Conservation (phyloP, 1,140 invertebrate genomes). For the Phocides pigmalion region DNA sequence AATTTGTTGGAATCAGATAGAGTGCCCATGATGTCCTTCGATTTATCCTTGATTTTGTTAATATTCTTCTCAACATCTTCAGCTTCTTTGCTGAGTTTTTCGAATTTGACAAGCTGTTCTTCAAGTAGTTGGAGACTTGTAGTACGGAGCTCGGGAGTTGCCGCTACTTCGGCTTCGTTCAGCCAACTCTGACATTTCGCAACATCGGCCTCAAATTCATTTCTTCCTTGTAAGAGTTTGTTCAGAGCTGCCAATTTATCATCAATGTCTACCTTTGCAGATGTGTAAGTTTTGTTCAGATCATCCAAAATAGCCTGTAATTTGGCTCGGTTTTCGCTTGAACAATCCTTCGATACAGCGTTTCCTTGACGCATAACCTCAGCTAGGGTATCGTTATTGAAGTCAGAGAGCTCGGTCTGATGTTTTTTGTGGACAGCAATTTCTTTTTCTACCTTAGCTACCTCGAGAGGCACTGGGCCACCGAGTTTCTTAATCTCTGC, state of each 20-base stretch:
- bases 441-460: slow-evolving; percentile 90
- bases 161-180: slow-evolving; percentile 93
- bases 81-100: slow-evolving; percentile 90
- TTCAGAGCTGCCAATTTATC: slow-evolving; percentile 89
- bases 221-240: slow-evolving; percentile 90
- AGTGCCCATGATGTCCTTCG: slow-evolving; percentile 91
- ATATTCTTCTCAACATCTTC: slow-evolving; percentile 88
- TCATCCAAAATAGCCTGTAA: slow-evolving; percentile 88
- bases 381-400: slow-evolving; percentile 89
- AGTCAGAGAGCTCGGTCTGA: slow-evolving; percentile 90
- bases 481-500: slow-evolving; percentile 90
- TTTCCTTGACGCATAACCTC: slow-evolving; percentile 91
- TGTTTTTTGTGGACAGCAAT: slow-evolving; percentile 89
- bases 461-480: slow-evolving; percentile 89
- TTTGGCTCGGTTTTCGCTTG: slow-evolving; percentile 87
- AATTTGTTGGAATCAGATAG: slow-evolving; percentile 94
- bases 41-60: slow-evolving; percentile 89
- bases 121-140: slow-evolving; percentile 91
- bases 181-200: slow-evolving; percentile 93
- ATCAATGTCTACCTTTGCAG: slow-evolving; percentile 88
- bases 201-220: slow-evolving; percentile 91
- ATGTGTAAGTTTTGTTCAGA: slow-evolving; percentile 88
- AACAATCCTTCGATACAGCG: slow-evolving; percentile 91
- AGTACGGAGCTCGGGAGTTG: slow-evolving; percentile 90
- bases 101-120: slow-evolving; percentile 93